Conservation (phyloP, 2,888 invertebrate genomes). For the Tiphia femorata region DNA sequence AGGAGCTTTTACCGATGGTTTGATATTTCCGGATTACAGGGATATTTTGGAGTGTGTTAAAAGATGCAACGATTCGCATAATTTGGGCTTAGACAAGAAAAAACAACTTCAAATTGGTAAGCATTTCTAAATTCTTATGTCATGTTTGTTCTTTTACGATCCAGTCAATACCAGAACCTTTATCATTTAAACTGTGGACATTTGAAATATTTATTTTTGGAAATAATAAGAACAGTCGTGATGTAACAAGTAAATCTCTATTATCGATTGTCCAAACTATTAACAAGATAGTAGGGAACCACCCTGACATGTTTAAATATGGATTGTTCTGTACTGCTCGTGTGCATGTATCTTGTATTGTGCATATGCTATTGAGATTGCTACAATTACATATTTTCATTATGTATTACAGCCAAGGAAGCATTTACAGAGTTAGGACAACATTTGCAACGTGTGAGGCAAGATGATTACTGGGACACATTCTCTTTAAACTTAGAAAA, state of each 20-base stretch:
- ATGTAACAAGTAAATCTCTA: too few species aligned
- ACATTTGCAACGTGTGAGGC: conserved; percentile 49
- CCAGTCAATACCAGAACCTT: conserved; percentile 1
- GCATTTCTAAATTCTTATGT: conserved; percentile 4
- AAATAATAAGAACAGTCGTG: too few species aligned
- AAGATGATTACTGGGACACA: conserved; percentile 57
- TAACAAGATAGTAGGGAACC: too few species aligned
- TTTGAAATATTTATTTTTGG: too few species aligned
- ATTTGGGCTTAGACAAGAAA: conserved; percentile 42
- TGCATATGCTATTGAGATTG: not conserved
- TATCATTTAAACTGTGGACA: too few species aligned
- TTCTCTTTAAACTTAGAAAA: conserved; percentile 50
- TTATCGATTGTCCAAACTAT: too few species aligned
- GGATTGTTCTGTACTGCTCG: not conserved
- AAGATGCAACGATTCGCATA: conserved; percentile 45
- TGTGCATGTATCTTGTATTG: too few species aligned
- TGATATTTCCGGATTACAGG: conserved; percentile 59
- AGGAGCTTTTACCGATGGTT: conserved; percentile 35
- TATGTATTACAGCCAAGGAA: conserved; percentile 46
- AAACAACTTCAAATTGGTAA: conserved; percentile 50
- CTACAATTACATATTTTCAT: not conserved
- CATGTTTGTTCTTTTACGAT: not conserved
- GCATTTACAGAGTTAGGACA: conserved; percentile 56
- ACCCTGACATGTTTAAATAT: not conserved
- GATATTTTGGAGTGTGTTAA: conserved; percentile 58